Evolutionary conservation across 2,888 invertebrate genomes (phyloP).

Genomic region (Dastarcus helophoroides): DNA sequence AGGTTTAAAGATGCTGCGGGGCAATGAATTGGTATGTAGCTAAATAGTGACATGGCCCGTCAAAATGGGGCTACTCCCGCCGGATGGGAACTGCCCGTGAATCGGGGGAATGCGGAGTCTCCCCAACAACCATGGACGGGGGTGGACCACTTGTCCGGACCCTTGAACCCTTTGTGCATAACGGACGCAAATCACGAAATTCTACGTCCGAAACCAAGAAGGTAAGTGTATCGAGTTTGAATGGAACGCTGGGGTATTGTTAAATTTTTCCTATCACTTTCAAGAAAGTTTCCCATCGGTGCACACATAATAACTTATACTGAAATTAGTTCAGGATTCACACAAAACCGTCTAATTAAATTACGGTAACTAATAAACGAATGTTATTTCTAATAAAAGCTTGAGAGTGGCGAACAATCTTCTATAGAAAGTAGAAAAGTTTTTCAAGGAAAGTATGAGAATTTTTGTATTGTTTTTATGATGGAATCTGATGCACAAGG

Average conservation of each 20-base stretch:
- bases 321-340: too few relatives aligned
- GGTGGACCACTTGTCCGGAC: conserved; percentile 49
- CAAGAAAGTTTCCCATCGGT: too few relatives aligned
- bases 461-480: conserved; percentile 4
- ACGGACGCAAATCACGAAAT: conserved; percentile 74
- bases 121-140: conserved; percentile 36
- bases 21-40: conserved; percentile 14
- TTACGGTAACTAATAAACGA: too few relatives aligned
- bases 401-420: too few relatives aligned
- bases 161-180: conserved; percentile 52
- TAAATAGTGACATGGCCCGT: conserved; percentile 14
- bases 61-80: conserved; percentile 27
- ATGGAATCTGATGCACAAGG: conserved; percentile 8
- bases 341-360: too few relatives aligned
- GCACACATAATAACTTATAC: too few relatives aligned
- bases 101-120: conserved; percentile 19
- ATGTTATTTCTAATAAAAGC: too few relatives aligned
- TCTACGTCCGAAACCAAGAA: conserved; percentile 72
- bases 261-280: too few relatives aligned
- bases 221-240: conserved; percentile 44
- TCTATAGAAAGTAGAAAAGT: conserved; percentile 16
- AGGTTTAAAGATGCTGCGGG: conserved; percentile 9
- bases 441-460: conserved; percentile 16
- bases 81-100: conserved; percentile 30
- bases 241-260: too few relatives aligned